Percentiles rank a stretch among this genome's conserved stretches.
Evolutionary conservation across 1,140 invertebrate genomes (phyloP).

Genomic region (Drosophila neocordata): DNA sequence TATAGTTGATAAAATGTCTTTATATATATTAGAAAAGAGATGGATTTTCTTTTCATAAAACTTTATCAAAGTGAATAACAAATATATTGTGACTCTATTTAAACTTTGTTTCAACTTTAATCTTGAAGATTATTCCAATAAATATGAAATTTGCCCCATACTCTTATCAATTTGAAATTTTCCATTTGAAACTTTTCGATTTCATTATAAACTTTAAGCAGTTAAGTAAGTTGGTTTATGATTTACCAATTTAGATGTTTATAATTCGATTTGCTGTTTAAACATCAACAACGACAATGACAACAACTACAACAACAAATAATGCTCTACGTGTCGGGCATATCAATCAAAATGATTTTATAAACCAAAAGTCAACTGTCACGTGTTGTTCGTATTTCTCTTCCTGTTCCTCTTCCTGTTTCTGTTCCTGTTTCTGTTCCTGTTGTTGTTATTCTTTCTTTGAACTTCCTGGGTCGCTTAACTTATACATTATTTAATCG

Average conservation of each 20-base stretch:
- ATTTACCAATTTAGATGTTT: constrained; percentile 4
- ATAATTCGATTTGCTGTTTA: constrained; percentile 17
- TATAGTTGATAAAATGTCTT: too few relatives aligned
- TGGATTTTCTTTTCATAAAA: too few relatives aligned
- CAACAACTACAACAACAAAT: constrained; percentile 16
- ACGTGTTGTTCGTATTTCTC: constrained; percentile 15
- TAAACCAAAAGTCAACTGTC: constrained; percentile 21
- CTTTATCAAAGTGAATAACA: too few relatives aligned
- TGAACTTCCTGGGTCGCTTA: constrained; percentile 25
- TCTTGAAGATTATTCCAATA: not conserved
- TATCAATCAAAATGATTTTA: constrained; percentile 50
- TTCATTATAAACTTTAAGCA: constrained; percentile 11
- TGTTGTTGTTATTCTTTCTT: not conserved
- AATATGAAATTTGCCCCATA: not conserved
- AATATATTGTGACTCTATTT: too few relatives aligned
- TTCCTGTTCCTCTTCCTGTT: too few relatives aligned
- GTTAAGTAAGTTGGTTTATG: constrained; percentile 4
- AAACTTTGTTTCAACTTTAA: not conserved
- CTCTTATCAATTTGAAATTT: not conserved
- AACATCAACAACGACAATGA: not conserved
- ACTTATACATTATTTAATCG: constrained; percentile 68
- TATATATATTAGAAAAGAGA: too few relatives aligned
- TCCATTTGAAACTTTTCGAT: not conserved
- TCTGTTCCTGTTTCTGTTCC: not conserved
- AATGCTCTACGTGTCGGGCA: constrained; percentile 46